phyloP scores from a whole-genome alignment of 1,140 invertebrate species.

The Zaprionus kolodkinae region DNA sequence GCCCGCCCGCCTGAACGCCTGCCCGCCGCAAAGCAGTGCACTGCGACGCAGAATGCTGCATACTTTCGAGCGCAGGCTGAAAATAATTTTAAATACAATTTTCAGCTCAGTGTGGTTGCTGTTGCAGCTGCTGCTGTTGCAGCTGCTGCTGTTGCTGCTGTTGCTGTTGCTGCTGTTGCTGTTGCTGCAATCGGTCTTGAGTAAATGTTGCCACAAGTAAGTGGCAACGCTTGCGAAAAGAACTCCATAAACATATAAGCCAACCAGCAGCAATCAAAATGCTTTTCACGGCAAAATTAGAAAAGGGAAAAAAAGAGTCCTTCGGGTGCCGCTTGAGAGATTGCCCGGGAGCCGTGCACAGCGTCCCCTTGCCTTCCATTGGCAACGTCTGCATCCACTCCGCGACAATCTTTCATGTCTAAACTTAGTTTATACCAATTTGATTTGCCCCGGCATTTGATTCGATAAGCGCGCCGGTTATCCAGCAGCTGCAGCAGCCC shows the following conservation, averaged over 20 bases:
- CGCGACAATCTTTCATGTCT: conserved; percentile 78
- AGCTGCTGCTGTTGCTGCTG: conserved; percentile 52
- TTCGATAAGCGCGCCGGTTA: conserved; percentile 73
- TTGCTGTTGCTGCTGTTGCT: too few species aligned
- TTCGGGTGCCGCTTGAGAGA: not conserved
- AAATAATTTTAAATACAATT: conserved; percentile 76
- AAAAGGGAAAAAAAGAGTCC: conserved; percentile 15
- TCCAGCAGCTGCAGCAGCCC: conserved; percentile 37
- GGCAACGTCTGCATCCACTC: conserved; percentile 50
- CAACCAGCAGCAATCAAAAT: conserved; percentile 25
- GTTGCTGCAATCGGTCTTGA: conserved; percentile 67
- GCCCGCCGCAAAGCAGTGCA: conserved; percentile 33
- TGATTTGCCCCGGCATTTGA: conserved; percentile 74
- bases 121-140: conserved; percentile 50
- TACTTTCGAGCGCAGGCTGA: conserved; percentile 44
- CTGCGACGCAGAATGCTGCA: conserved; percentile 41
- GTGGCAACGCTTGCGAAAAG: conserved; percentile 63
- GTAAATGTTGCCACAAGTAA: conserved; percentile 80
- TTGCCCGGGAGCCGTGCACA: not conserved
- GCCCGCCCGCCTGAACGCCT: not conserved
- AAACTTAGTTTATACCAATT: conserved; percentile 78
- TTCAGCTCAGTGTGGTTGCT: conserved; percentile 59
- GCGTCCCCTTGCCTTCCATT: conserved; percentile 6
- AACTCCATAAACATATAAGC: conserved; percentile 27
- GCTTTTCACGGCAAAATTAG: conserved; percentile 29